Evolutionary conservation across 2,797 vertebrate species (phyloP), one percentile per base, ranked within the genome.

Genomic region (Peromyscus eremicus): DNA sequence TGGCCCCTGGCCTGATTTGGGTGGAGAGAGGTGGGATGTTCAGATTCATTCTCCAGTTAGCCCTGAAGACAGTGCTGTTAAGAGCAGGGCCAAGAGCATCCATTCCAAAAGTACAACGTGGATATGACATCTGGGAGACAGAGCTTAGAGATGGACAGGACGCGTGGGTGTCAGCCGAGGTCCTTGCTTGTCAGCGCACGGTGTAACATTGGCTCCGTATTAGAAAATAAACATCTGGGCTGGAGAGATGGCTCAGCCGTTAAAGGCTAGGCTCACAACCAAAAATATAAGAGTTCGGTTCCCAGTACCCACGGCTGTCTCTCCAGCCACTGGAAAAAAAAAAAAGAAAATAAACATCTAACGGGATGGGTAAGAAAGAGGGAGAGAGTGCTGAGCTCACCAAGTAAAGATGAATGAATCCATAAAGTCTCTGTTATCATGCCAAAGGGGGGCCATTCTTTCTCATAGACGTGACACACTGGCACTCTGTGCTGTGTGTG

Each of bases 41-140:
- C 85, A 85, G 40, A 96, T 64, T 68, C 70, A 37, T 62, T 96
- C 49, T 93, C 21, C 40, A n/a, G 89, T 92, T 49, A 62, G 12
- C 25, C 40, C 27, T 2, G 16, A 76, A 93, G 75, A 55, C 40
- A 85, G 25, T 19, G 21, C 52, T 76, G 64, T 37, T n/a, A 80
- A 86, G 23, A 75, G n/a, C 62, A 92, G 66, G 66, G 85, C 43
- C 73, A 66, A 96, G 55, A 64, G 11, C 10, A 43, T 82, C 73
- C 13, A 14, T 43, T 34, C 37, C 64, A 32, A 52, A 82, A 81
- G 55, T 10, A 37, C 1, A 16, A 1, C 1, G 7, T 12, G 21
- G 12, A 40, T 29, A 77, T 52, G 75, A 91, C 77, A 75, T 52
- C 52, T 82, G 34, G 76, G 91, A 71, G 40, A 62, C 6, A 6